Base-by-base conservation (phyloP, 2,888 invertebrate genomes). In the Lasiommata megera region DNA sequence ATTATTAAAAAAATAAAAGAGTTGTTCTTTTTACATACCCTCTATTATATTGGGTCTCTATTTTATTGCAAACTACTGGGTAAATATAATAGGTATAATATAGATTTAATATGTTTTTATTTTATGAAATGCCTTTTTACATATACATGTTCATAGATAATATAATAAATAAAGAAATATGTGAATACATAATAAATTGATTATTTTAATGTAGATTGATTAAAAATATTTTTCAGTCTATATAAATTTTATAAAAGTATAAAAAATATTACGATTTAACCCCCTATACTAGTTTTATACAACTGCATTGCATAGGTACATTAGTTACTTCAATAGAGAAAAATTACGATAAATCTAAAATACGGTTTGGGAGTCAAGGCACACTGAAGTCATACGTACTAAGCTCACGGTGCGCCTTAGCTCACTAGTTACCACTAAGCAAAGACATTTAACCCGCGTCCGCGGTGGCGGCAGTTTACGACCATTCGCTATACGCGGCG, bases 211-310 rank as follows among this genome's bases (percentile, higher is more conserved):
- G n/a, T n/a, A n/a, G n/a, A 63, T 68, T 71, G 75, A 79, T 75
- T 62, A 77, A 76, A 74, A 73, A 71, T 68, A 72, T 71, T 67
- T 28, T 71, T 83, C 83, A 83, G 83, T 83, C 83, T 62, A 71
- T 77, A 74, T 72, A 72, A 14, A 74, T 67, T 71, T 72, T 78
- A 71, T 78, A 78, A 73, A 73, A 63, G 68, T 70, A 73, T 67
- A 73, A 64, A 71, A 68, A 56, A 63, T 56, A 59, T 29, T 54
- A 60, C 28, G 8, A 36, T 56, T 50, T 29, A 40, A 46, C 9
- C 1, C 29, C 31, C 14, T 31, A 31, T 9, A 12, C 14, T 46
- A 46, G 16, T 9, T 14, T 5, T 29, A 29, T 29, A 28, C 1
- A 29, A 29, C 9, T 46, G 44, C 29, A 46, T 46, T 46, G 16